Percentiles rank a stretch among this genome's conserved stretches.
These are phyloP conservation scores for Parauchenoglanis punctatus DNA, from an alignment of 2,797 vertebrate genomes.

Conservation along the genomic window DNA sequence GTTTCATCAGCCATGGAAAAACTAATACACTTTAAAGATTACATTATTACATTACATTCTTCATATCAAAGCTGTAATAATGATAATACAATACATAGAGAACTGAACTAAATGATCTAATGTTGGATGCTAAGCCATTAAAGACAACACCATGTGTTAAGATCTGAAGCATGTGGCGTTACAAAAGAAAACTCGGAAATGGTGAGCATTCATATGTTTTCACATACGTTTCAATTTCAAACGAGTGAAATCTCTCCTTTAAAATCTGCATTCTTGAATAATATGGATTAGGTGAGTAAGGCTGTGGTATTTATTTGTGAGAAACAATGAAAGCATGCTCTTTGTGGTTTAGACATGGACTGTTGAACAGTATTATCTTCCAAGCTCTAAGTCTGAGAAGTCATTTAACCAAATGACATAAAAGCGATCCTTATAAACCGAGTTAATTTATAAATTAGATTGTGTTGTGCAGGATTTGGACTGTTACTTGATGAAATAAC, in stretches of 20 bases:
- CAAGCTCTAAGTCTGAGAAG: background rate
- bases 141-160: background rate
- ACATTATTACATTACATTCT: background rate
- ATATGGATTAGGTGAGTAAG: background rate
- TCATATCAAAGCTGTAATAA: background rate
- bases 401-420: background rate
- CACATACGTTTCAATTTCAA: background rate
- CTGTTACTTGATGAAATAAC: background rate
- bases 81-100: background rate
- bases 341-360: background rate
- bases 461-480: no score
- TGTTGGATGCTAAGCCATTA: background rate
- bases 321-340: background rate
- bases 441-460: background rate
- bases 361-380: background rate
- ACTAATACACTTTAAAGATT: background rate
- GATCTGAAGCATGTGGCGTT: background rate
- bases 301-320: background rate
- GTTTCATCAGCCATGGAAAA: background rate
- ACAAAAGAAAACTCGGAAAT: background rate
- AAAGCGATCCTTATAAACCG: no score
- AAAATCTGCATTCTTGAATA: background rate
- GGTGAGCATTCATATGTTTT: background rate
- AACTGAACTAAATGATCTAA: background rate
- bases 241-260: background rate